phyloP scores from a whole-genome alignment of 2,797 vertebrate species.

The Poeciliopsis infans region DNA sequence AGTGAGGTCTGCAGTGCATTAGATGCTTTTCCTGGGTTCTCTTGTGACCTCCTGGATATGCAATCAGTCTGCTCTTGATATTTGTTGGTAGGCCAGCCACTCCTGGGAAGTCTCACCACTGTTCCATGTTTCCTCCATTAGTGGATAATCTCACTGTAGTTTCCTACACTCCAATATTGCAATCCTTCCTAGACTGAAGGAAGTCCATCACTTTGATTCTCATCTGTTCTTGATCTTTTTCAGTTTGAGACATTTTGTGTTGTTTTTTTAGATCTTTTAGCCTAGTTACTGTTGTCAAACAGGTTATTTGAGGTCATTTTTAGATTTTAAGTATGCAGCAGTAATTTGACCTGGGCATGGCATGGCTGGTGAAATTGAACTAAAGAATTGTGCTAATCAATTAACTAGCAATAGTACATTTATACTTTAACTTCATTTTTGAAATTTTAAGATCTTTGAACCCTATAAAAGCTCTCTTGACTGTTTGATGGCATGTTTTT shows the following conservation, averaged over 20 bases:
- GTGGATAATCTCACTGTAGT: not conserved
- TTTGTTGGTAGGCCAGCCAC: not conserved
- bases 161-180: not conserved
- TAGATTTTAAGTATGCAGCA: not conserved
- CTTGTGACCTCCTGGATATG: constrained; percentile 1
- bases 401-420: not conserved
- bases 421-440: not conserved
- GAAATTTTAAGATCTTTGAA: not conserved
- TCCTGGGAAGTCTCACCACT: not conserved
- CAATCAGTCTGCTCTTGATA: not conserved
- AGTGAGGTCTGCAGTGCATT: not conserved
- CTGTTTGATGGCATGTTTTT: too few species aligned
- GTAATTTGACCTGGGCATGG: not conserved
- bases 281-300: not conserved
- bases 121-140: constrained; percentile 1
- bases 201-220: not conserved
- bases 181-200: not conserved
- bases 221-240: not conserved
- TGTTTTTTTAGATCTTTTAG: not conserved
- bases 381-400: not conserved
- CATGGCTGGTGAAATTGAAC: not conserved
- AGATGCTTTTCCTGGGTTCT: constrained; percentile 3
- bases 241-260: not conserved
- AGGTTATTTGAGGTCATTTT: not conserved
- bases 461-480: not conserved